Percentiles rank a stretch among this genome's conserved stretches.
Conservation (phyloP, 1,140 invertebrate species). For the Heliothis subflexa region DNA sequence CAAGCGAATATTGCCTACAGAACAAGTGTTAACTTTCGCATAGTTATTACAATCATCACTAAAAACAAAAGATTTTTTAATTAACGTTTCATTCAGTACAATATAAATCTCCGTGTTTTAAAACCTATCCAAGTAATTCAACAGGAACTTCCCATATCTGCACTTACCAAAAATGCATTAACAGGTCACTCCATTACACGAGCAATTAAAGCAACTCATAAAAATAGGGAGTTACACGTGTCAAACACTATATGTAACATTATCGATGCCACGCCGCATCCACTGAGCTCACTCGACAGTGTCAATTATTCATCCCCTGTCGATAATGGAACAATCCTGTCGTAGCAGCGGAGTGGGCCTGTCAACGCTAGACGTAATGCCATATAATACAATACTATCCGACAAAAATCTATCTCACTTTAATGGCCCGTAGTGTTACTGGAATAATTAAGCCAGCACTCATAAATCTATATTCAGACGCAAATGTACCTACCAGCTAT, state of each 20-base stretch:
- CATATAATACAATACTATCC: conserved; percentile 56
- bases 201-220: conserved; percentile 14
- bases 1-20: neutral
- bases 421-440: conserved; percentile 48
- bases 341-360: conserved; percentile 69
- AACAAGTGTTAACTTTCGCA: no score
- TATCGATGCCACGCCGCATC: conserved; percentile 58
- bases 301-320: conserved; percentile 79
- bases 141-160: neutral
- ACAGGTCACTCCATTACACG: neutral
- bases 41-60: no score
- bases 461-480: conserved; percentile 4
- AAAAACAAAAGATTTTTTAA: no score
- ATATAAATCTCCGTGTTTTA: no score
- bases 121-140: neutral
- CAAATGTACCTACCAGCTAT: no score
- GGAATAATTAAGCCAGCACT: conserved; percentile 20
- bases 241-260: conserved; percentile 25
- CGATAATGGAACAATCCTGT: conserved; percentile 85
- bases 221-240: conserved; percentile 37
- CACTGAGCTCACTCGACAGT: conserved; percentile 65
- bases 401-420: conserved; percentile 73
- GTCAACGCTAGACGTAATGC: conserved; percentile 79
- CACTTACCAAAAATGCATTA: conserved; percentile 4
- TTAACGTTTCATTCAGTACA: no score